A percentile compares a stretch with the other conserved stretches of the same genome.
phyloP scores from a whole-genome alignment of 1,140 invertebrate species.

The Heliconius melpomene region DNA sequence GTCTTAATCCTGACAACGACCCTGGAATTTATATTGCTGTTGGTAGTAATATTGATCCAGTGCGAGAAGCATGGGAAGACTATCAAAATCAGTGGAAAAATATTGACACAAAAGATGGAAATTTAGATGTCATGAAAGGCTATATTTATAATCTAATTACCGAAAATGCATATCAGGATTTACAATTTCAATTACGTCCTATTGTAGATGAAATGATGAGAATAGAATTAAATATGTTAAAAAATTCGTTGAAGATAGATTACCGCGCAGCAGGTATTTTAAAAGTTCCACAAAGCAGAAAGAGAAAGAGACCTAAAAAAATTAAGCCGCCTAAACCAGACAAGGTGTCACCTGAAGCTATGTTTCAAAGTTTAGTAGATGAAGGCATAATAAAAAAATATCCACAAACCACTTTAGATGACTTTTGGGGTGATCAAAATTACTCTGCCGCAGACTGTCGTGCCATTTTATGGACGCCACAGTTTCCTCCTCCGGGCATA shows the following conservation, averaged over 20 bases:
- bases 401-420: slow-evolving; percentile 58
- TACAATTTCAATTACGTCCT: slow-evolving; percentile 62
- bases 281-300: slow-evolving; percentile 56
- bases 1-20: slow-evolving; percentile 69
- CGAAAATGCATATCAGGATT: slow-evolving; percentile 62
- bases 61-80: slow-evolving; percentile 54
- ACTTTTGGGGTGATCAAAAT: slow-evolving; percentile 70
- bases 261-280: slow-evolving; percentile 45
- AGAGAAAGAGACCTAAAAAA: slow-evolving; percentile 69
- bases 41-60: slow-evolving; percentile 46
- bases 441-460: slow-evolving; percentile 69
- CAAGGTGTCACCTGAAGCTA: slow-evolving; percentile 56
- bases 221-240: slow-evolving; percentile 63
- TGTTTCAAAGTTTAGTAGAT: slow-evolving; percentile 71
- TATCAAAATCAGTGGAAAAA: slow-evolving; percentile 69
- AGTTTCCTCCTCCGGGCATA: slow-evolving; percentile 61
- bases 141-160: slow-evolving; percentile 63
- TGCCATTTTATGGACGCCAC: slow-evolving; percentile 66
- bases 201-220: slow-evolving; percentile 75
- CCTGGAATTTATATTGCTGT: slow-evolving; percentile 65
- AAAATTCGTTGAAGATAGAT: slow-evolving; percentile 63
- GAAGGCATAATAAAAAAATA: slow-evolving; percentile 68
- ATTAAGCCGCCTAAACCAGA: slow-evolving; percentile 55
- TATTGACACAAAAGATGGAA: slow-evolving; percentile 53
- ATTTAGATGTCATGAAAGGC: slow-evolving; percentile 59